Conservation (phyloP, 37 sponge, comb jelly and placozoan species). For the Halichondria panicea region DNA sequence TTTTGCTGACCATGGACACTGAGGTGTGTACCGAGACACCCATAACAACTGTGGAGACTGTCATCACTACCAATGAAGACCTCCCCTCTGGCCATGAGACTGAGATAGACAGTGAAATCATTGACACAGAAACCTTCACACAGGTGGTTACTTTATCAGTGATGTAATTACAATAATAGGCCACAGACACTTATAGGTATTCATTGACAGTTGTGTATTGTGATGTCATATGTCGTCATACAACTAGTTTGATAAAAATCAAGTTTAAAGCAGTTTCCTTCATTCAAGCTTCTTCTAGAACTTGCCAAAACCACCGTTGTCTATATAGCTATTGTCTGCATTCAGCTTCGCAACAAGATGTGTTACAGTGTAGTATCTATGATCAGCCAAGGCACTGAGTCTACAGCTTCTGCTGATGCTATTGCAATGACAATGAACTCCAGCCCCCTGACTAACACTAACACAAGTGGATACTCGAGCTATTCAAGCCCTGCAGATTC, state of each 20-base stretch:
- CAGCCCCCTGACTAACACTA: background rate
- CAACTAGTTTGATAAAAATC: no score
- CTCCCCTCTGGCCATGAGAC: background rate
- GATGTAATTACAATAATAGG: no score
- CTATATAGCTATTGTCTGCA: no score
- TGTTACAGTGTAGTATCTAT: conserved; percentile 29
- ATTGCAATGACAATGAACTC: background rate
- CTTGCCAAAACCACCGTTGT: no score
- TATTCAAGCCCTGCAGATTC: background rate
- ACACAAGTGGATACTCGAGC: conserved; percentile 38
- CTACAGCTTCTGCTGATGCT: conserved; percentile 1
- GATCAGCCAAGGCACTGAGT: conserved; percentile 24
- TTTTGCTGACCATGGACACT: background rate
- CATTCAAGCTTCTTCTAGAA: no score
- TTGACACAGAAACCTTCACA: conserved; percentile 19
- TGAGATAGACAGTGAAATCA: conserved; percentile 16
- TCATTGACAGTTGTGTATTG: no score
- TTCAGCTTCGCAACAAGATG: conserved; percentile 16
- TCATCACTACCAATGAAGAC: conserved; percentile 34
- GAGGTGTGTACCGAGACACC: background rate
- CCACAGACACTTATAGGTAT: no score
- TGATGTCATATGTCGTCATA: no score
- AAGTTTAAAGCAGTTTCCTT: no score
- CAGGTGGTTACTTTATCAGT: background rate
- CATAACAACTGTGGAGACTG: conserved; percentile 49